These are phyloP conservation scores for Aporrectodea caliginosa DNA, from an alignment of 1,140 invertebrate species.

Conservation along the genomic window DNA sequence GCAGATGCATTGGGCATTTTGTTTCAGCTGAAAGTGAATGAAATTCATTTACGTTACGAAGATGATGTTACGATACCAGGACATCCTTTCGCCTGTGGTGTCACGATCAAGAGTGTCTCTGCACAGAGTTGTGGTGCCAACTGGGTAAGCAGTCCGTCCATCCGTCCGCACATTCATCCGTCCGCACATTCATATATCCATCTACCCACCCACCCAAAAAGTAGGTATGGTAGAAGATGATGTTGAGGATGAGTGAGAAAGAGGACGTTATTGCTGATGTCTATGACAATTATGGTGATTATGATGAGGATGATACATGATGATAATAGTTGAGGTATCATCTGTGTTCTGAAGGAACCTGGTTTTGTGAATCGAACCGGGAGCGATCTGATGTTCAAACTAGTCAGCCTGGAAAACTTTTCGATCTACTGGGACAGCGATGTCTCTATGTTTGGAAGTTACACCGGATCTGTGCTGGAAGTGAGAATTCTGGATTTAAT, in stretches of 20 bases:
- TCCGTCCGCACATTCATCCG: too few species aligned
- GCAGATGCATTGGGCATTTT: constrained; percentile 21
- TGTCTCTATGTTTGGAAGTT: constrained; percentile 66
- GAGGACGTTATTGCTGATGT: too few species aligned
- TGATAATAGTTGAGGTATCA: too few species aligned
- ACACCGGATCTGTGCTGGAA: constrained; percentile 63
- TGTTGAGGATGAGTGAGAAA: too few species aligned
- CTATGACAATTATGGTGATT: too few species aligned
- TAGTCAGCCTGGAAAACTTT: constrained; percentile 80
- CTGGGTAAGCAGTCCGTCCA: constrained; percentile 59
- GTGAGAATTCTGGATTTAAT: constrained; percentile 57
- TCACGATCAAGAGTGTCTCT: constrained; percentile 59
- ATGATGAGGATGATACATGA: too few species aligned
- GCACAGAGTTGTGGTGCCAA: constrained; percentile 60
- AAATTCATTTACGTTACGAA: constrained; percentile 63
- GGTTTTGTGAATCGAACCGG: constrained; percentile 57
- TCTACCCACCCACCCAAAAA: too few species aligned
- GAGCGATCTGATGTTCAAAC: constrained; percentile 67
- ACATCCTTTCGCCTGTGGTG: constrained; percentile 60
- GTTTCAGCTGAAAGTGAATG: constrained; percentile 59
- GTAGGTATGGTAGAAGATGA: too few species aligned
- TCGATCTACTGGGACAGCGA: constrained; percentile 86
- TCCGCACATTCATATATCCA: too few species aligned
- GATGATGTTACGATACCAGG: constrained; percentile 55
- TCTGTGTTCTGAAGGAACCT: constrained; percentile 43